Percentiles rank a stretch among this genome's conserved stretches.
These are phyloP conservation scores for Rhizomys pruinosus DNA, from an alignment of 2,113 vertebrate genomes.

Conservation along the genomic window DNA sequence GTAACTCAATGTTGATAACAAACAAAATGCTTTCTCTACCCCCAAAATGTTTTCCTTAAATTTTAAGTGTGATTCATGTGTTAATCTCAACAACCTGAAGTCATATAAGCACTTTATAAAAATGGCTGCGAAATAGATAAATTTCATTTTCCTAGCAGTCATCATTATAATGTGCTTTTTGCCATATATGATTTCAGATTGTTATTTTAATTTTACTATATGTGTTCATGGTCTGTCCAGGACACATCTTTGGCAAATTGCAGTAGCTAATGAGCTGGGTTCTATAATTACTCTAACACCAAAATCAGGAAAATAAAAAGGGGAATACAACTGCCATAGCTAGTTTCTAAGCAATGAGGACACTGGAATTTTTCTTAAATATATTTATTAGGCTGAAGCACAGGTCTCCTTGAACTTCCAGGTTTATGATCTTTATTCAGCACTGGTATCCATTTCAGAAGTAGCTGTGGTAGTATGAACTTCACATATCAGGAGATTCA, in stretches of 20 bases:
- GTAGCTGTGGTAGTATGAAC: neutral
- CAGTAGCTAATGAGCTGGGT: neutral
- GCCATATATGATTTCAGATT: neutral
- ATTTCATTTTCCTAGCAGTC: neutral
- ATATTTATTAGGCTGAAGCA: neutral
- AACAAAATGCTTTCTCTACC: neutral
- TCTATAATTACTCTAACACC: slow-evolving; percentile 6
- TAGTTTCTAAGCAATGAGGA: slow-evolving; percentile 1
- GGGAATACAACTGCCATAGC: neutral
- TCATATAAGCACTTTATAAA: too few relatives aligned
- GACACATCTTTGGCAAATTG: neutral
- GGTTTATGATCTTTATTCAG: neutral
- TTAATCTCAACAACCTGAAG: too few relatives aligned
- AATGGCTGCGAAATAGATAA: too few relatives aligned
- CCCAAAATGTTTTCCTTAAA: neutral
- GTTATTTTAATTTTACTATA: neutral
- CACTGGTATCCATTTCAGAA: slow-evolving; percentile 24
- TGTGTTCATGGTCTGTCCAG: neutral
- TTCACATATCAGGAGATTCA: neutral
- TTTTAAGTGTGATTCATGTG: neutral
- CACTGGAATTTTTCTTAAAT: neutral
- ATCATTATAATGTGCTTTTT: neutral
- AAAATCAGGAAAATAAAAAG: neutral
- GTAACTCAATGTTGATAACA: neutral
- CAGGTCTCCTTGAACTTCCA: neutral